Percentiles rank a stretch among this genome's conserved stretches.
Evolutionary conservation across 1,140 invertebrate genomes (phyloP).

Genomic region (Listronotus bonariensis): DNA sequence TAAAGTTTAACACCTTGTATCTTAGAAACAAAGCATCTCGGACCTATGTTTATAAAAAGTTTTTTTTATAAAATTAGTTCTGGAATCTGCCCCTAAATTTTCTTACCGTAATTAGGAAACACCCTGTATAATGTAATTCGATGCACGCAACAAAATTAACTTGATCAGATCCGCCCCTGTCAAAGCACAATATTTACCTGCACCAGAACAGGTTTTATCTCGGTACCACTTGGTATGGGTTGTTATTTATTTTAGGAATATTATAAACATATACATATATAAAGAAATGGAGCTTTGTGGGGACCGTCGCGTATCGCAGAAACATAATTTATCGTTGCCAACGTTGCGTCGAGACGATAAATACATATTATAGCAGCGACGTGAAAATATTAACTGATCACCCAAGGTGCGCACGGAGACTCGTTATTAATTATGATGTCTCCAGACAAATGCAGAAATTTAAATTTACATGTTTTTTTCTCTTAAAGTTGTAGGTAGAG

Average conservation of each 20-base stretch:
- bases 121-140: too few species aligned
- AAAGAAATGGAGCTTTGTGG: slow-evolving; percentile 27
- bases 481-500: too few species aligned
- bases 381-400: slow-evolving; percentile 34
- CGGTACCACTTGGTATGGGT: slow-evolving; percentile 15
- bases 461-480: too few species aligned
- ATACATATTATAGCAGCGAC: slow-evolving; percentile 26
- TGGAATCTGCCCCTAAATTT: too few species aligned
- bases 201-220: slow-evolving; percentile 26
- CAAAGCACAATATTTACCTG: slow-evolving; percentile 13
- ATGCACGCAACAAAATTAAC: not conserved
- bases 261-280: slow-evolving; percentile 34
- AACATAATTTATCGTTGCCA: slow-evolving; percentile 28
- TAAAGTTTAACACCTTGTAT: too few species aligned
- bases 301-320: slow-evolving; percentile 17
- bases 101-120: too few species aligned
- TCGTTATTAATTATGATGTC: slow-evolving; percentile 19
- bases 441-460: too few species aligned
- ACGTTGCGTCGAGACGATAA: slow-evolving; percentile 24
- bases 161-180: slow-evolving; percentile 7
- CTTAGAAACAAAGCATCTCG: too few species aligned
- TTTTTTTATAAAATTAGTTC: too few species aligned
- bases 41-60: too few species aligned
- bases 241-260: slow-evolving; percentile 33
- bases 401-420: slow-evolving; percentile 8